Percentiles rank a stretch among this genome's conserved stretches.
phyloP scores from a whole-genome alignment of 2,888 invertebrate genomes.

The Hirtodrosophila duncani region DNA sequence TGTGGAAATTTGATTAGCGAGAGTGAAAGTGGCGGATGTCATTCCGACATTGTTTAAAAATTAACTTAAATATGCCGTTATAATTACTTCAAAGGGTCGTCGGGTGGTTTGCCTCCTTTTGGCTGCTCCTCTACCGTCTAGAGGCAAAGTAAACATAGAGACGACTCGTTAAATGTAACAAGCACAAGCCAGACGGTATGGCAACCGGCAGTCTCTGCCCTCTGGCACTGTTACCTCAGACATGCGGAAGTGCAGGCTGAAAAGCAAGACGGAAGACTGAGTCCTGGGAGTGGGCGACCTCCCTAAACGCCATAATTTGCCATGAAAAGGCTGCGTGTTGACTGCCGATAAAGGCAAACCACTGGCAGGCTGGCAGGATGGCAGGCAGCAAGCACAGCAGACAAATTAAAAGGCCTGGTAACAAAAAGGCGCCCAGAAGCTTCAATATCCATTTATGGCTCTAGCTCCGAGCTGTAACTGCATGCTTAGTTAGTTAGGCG shows the following conservation, averaged over 20 bases:
- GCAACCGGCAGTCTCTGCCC: conserved; percentile 28
- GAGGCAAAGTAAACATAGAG: conserved; percentile 65
- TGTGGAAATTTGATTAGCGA: conserved; percentile 55
- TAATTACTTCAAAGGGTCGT: conserved; percentile 63
- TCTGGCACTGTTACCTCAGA: conserved; percentile 13
- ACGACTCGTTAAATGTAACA: conserved; percentile 68
- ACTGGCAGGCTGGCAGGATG: conserved; percentile 13
- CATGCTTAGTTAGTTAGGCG: conserved; percentile 48
- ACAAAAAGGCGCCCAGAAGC: conserved; percentile 42
- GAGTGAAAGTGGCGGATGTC: conserved; percentile 32
- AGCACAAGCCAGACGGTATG: conserved; percentile 30
- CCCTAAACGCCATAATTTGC: conserved; percentile 68
- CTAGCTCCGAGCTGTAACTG: conserved; percentile 24
- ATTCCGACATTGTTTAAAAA: conserved; percentile 61
- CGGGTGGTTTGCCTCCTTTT: conserved; percentile 17
- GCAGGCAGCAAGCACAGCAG: conserved; percentile 29
- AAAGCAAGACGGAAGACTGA: neutral
- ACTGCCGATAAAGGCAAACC: conserved; percentile 57
- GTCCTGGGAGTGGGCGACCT: conserved; percentile 10
- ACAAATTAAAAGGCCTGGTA: conserved; percentile 67
- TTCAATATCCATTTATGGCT: conserved; percentile 8
- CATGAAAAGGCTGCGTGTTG: conserved; percentile 70
- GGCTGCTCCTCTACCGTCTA: conserved; percentile 39
- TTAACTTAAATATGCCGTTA: conserved; percentile 64
- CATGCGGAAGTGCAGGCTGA: conserved; percentile 21